Conservation (phyloP, 2,888 invertebrate species). For the Drosophila borborema region DNA sequence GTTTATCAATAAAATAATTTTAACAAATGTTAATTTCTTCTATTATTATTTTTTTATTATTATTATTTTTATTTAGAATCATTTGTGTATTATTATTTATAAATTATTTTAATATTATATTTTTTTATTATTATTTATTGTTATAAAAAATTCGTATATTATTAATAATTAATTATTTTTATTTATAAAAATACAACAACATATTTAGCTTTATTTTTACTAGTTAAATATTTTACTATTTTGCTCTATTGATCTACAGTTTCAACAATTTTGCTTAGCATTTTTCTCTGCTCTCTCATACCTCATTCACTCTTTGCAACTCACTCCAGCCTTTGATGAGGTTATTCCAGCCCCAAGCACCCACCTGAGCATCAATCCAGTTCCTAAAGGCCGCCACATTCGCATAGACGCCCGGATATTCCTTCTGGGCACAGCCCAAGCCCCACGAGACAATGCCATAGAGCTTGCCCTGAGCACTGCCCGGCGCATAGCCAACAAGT, state of each 20-base stretch:
- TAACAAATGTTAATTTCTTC: too few species aligned
- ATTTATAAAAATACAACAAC: not conserved
- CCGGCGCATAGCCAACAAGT: slow-evolving; percentile 62
- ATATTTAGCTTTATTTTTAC: too few species aligned
- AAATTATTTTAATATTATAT: too few species aligned
- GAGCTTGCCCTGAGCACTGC: slow-evolving; percentile 51
- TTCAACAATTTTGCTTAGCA: not conserved
- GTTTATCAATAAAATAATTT: too few species aligned
- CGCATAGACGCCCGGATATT: slow-evolving; percentile 80
- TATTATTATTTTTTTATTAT: too few species aligned
- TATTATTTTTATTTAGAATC: too few species aligned
- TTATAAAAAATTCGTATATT: not conserved
- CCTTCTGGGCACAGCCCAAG: slow-evolving; percentile 75
- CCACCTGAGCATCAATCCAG: slow-evolving; percentile 77
- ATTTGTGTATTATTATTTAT: too few species aligned
- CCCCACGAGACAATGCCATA: slow-evolving; percentile 82
- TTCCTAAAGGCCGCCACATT: slow-evolving; percentile 67
- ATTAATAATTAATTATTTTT: not conserved
- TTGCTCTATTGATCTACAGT: not conserved
- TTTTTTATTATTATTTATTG: too few species aligned
- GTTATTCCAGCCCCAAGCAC: slow-evolving; percentile 68
- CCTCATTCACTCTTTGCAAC: slow-evolving; percentile 34
- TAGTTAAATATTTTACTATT: too few species aligned
- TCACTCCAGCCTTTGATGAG: slow-evolving; percentile 63
- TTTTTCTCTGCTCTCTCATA: not conserved